Conservation (phyloP, 2,797 vertebrate species). For the Onychomys leucogaster region DNA sequence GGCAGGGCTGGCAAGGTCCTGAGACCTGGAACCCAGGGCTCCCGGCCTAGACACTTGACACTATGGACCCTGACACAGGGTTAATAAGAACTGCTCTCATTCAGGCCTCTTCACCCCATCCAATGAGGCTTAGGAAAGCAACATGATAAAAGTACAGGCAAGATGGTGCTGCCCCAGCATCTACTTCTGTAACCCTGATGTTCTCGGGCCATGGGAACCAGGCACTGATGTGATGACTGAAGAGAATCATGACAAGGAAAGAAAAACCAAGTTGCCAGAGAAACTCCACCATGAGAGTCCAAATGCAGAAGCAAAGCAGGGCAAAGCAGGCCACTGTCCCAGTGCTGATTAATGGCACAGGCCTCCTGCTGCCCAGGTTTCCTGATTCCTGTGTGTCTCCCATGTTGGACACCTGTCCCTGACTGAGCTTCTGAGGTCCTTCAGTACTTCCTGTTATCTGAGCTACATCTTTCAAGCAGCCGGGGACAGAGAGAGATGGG, state of each 20-base stretch:
- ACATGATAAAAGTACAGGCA: neutral
- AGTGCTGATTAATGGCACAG: neutral
- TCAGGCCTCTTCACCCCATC: neutral
- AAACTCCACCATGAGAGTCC: neutral
- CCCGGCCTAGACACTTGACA: neutral
- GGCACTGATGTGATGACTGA: neutral
- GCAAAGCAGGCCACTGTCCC: neutral
- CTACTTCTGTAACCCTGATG: neutral
- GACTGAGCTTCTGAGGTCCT: neutral
- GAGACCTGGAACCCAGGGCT: neutral
- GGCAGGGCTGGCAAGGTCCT: neutral
- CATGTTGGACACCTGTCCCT: neutral
- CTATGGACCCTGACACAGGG: neutral
- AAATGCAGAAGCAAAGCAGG: neutral
- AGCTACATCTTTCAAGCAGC: neutral
- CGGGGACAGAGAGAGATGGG: neutral
- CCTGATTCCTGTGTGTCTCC: neutral
- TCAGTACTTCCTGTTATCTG: neutral
- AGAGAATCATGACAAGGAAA: neutral
- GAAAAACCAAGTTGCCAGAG: neutral
- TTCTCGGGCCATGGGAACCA: neutral
- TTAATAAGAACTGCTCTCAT: neutral
- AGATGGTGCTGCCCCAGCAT: neutral
- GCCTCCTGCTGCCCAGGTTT: neutral
- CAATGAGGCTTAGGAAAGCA: neutral